Conservation (phyloP, 2,113 vertebrate species). For the Astur gentilis region DNA sequence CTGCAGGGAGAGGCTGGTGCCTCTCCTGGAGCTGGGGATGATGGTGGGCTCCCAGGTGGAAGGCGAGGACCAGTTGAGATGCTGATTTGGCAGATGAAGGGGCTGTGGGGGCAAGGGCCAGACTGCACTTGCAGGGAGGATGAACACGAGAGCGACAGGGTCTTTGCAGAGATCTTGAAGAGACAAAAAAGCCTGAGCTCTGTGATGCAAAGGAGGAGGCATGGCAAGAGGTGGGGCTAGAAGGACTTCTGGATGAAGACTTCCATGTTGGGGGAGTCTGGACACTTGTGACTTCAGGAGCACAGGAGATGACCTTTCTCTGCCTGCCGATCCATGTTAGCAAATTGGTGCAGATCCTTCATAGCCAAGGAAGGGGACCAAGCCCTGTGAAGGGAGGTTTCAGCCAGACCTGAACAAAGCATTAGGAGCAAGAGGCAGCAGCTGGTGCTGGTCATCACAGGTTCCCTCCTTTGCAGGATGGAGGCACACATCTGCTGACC, state of each 20-base stretch:
- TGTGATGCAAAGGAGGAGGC: neutral
- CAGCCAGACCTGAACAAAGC: neutral
- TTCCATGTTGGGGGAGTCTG: neutral
- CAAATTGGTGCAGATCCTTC: neutral
- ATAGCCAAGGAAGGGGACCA: neutral
- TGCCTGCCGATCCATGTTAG: neutral
- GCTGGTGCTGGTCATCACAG: neutral
- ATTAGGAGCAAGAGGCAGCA: neutral
- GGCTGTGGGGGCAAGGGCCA: neutral
- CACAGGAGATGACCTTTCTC: neutral
- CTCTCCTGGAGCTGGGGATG: neutral
- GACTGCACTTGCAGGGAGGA: neutral
- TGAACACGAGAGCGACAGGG: fast-evolving
- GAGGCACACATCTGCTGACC: neutral
- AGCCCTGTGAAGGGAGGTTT: neutral
- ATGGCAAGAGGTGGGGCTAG: neutral
- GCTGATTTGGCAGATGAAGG: neutral
- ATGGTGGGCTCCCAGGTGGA: neutral
- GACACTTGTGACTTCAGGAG: neutral
- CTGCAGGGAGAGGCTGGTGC: neutral
- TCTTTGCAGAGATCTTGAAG: neutral
- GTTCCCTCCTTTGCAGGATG: neutral
- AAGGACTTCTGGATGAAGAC: neutral
- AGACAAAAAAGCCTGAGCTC: neutral
- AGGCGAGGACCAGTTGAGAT: fast-evolving